Evolutionary conservation across 1,140 invertebrate genomes (phyloP).

Genomic region (Heliconius eleuchia): DNA sequence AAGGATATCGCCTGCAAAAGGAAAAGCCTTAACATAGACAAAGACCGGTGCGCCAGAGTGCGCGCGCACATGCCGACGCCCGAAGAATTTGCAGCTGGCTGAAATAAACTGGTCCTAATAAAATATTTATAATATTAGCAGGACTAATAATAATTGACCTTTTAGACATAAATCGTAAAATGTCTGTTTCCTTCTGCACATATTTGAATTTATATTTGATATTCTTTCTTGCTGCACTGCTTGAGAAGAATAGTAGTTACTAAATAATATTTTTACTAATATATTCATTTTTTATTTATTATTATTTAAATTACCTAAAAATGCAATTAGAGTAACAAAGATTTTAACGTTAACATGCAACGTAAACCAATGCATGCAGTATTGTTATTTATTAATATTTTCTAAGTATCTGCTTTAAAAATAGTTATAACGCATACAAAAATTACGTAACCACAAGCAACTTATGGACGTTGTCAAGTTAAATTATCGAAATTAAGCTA

Average conservation of each 20-base stretch:
- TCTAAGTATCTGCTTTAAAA: no score
- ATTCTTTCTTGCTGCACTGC: neutral
- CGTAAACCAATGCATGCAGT: no score
- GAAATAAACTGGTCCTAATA: slow-evolving; percentile 22
- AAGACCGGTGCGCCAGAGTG: slow-evolving; percentile 84
- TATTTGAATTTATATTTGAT: neutral
- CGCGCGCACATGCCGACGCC: slow-evolving; percentile 86
- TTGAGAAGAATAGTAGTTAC: no score
- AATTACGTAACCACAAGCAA: neutral
- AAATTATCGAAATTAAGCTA: neutral
- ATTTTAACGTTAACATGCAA: no score
- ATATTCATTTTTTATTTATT: no score
- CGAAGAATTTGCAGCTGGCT: slow-evolving; percentile 80
- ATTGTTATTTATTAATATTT: no score
- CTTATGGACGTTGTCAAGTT: neutral
- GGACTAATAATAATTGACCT: slow-evolving; percentile 8
- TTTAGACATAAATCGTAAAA: slow-evolving; percentile 2
- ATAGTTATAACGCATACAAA: no score
- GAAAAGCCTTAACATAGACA: slow-evolving; percentile 86
- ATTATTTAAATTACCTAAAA: no score
- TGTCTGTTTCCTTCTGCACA: neutral
- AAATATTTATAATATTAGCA: slow-evolving; percentile 10
- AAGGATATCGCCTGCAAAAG: slow-evolving; percentile 87
- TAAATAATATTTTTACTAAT: no score
- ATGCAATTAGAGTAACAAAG: no score